Conservation (phyloP, 1,140 invertebrate species). For the Drosophila funebris region DNA sequence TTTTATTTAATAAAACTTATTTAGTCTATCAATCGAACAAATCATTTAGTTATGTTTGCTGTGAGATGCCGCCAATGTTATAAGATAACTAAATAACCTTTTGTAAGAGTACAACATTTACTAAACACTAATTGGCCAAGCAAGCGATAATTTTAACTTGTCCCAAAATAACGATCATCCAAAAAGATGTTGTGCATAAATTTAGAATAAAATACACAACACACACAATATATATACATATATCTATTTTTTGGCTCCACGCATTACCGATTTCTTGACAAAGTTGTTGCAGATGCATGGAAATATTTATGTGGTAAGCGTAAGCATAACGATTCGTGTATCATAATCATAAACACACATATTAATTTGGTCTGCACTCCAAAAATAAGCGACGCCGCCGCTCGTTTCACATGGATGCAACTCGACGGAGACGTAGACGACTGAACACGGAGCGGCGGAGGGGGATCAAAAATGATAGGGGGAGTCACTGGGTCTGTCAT, state of each 20-base stretch:
- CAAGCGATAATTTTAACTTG: not conserved
- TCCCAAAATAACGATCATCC: slow-evolving; percentile 12
- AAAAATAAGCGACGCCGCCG: slow-evolving; percentile 72
- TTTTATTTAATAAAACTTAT: no score
- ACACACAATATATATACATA: not conserved
- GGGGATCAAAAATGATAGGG: slow-evolving; percentile 13
- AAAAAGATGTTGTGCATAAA: slow-evolving; percentile 14
- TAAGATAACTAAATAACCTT: not conserved
- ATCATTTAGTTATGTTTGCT: no score
- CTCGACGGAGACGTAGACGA: slow-evolving; percentile 21
- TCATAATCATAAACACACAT: slow-evolving; percentile 80
- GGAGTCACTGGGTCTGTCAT: slow-evolving; percentile 46
- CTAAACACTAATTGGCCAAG: slow-evolving; percentile 17
- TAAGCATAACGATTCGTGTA: slow-evolving; percentile 63
- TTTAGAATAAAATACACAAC: slow-evolving; percentile 9
- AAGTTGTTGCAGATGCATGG: slow-evolving; percentile 33
- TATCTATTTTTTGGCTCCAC: not conserved
- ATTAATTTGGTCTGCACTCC: slow-evolving; percentile 76
- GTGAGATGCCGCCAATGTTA: no score
- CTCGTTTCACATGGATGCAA: slow-evolving; percentile 72
- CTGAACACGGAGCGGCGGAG: not conserved
- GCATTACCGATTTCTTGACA: slow-evolving; percentile 30
- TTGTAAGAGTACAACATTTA: not conserved
- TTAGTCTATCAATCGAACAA: no score
- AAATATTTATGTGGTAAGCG: slow-evolving; percentile 28